Evolutionary conservation across 2,113 vertebrate species (phyloP).

Genomic region (Epinephelus lanceolatus): DNA sequence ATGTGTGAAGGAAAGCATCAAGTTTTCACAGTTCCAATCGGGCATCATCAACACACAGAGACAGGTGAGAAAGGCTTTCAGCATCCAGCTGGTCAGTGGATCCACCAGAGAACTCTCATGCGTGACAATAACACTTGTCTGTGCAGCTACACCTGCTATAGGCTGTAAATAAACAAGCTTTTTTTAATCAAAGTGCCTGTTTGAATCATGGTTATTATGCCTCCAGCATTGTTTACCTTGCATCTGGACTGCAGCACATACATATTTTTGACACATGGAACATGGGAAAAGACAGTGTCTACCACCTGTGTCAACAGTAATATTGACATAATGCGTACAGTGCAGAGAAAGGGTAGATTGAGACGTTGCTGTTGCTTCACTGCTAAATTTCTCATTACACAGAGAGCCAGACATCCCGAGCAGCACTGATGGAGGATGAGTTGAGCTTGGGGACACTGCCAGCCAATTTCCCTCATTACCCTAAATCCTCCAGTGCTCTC

Average conservation of each 20-base stretch:
- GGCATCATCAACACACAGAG: neutral
- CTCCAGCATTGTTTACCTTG: neutral
- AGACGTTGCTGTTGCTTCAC: constrained; percentile 19
- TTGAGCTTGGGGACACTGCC: constrained; percentile 56
- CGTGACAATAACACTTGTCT: constrained; percentile 1
- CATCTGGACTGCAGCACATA: neutral
- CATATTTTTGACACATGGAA: neutral
- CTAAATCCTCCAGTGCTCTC: constrained; percentile 56
- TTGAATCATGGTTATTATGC: constrained; percentile 2
- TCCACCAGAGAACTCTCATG: neutral
- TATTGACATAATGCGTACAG: constrained; percentile 18
- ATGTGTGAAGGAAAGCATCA: neutral
- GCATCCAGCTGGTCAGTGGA: neutral
- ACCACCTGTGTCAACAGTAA: constrained; percentile 25
- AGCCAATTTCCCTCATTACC: constrained; percentile 65
- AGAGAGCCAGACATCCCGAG: constrained; percentile 41
- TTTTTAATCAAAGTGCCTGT: neutral
- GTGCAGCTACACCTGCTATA: neutral
- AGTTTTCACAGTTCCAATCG: neutral
- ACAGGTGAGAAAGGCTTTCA: neutral
- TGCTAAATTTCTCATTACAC: constrained; percentile 52
- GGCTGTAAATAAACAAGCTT: neutral
- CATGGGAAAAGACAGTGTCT: neutral
- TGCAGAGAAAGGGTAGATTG: constrained; percentile 21
- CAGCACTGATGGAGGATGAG: constrained; percentile 51